Conservation (phyloP, 2,113 vertebrate genomes). For the Pelmatolapia mariae region DNA sequence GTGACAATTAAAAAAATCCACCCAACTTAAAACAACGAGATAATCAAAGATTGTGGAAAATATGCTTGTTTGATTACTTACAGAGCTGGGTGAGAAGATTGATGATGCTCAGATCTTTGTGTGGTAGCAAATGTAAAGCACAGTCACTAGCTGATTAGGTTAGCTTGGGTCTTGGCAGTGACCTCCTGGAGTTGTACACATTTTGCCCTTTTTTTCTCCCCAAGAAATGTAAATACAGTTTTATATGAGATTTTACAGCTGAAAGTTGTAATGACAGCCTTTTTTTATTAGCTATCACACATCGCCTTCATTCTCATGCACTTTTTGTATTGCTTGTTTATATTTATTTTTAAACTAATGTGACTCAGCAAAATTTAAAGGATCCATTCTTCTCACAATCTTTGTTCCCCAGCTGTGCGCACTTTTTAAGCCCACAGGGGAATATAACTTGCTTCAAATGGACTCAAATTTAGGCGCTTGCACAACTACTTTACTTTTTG, state of each 20-base stretch:
- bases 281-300: background rate
- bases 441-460: background rate
- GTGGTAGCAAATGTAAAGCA: background rate
- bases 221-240: background rate
- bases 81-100: background rate
- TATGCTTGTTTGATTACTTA: background rate
- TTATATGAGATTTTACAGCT: background rate
- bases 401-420: rapidly evolving
- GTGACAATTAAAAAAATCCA: background rate
- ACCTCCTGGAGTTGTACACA: background rate
- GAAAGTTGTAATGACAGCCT: background rate
- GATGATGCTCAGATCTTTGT: background rate
- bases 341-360: background rate
- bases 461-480: background rate
- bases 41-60: background rate
- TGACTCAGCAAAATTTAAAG: background rate
- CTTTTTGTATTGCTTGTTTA: background rate
- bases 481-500: background rate
- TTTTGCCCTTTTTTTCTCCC: background rate
- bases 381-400: background rate
- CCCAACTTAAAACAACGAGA: background rate
- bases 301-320: background rate
- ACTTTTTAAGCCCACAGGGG: background rate
- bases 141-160: background rate
- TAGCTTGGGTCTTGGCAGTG: background rate